Conservation (phyloP, 2,888 invertebrate species). For the Bibio marci region DNA sequence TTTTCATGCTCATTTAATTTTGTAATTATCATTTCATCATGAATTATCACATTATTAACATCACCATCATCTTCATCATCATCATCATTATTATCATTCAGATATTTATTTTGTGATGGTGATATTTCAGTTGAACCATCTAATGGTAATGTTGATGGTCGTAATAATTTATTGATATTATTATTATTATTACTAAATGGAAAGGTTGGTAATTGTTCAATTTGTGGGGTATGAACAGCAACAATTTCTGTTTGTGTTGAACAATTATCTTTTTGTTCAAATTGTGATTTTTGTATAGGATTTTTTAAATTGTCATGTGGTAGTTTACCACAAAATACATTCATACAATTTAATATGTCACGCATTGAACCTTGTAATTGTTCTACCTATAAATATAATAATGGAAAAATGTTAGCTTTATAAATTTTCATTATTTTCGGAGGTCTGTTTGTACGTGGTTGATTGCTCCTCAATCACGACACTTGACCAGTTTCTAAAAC, state of each 20-base stretch:
- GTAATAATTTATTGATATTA: conserved; percentile 14
- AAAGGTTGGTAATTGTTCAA: conserved; percentile 30
- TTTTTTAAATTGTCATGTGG: conserved; percentile 20
- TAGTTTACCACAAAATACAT: conserved; percentile 31
- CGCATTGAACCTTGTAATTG: conserved; percentile 65
- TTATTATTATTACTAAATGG: conserved; percentile 19
- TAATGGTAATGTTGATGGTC: conserved; percentile 26
- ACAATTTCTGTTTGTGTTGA: conserved; percentile 67
- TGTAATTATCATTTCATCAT: too few species aligned
- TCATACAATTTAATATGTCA: conserved; percentile 55
- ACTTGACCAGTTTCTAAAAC: too few species aligned
- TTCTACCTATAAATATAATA: conserved; percentile 39
- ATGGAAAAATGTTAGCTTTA: neutral
- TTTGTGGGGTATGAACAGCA: conserved; percentile 60
- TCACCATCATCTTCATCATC: too few species aligned
- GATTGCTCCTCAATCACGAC: too few species aligned
- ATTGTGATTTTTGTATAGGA: conserved; percentile 19
- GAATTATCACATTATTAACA: too few species aligned
- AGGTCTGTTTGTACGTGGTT: neutral
- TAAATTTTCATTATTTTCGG: neutral
- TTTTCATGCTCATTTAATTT: too few species aligned
- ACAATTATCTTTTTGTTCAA: conserved; percentile 28
- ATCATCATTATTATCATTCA: too few species aligned
- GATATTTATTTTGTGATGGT: too few species aligned
- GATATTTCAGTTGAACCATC: conserved; percentile 10